Evolutionary conservation across 2,888 invertebrate genomes (phyloP).

Genomic region (Sarcophaga caerulescens): DNA sequence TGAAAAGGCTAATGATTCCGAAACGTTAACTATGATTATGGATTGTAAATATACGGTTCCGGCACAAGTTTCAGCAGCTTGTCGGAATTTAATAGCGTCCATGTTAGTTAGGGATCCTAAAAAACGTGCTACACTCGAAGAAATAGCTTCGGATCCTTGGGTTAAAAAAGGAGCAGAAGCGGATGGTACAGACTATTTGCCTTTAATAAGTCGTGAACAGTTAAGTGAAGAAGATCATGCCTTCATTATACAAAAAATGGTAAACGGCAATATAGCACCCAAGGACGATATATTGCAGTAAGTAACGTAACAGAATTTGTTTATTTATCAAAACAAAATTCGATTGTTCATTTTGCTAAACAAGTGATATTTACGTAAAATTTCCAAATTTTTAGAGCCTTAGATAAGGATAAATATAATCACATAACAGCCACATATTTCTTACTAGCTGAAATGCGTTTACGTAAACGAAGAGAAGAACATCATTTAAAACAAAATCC

Average conservation of each 20-base stretch:
- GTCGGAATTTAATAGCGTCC: constrained; percentile 93
- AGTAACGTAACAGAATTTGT: constrained; percentile 75
- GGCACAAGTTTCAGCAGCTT: constrained; percentile 91
- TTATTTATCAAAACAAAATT: too few relatives aligned
- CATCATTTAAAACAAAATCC: constrained; percentile 81
- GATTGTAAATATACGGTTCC: constrained; percentile 99
- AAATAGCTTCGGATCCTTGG: constrained; percentile 95
- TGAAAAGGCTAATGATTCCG: constrained; percentile 99
- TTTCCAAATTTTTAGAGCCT: constrained; percentile 83
- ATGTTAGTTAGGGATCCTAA: constrained; percentile 98
- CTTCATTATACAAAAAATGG: constrained; percentile 96
- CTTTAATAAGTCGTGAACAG: constrained; percentile 93
- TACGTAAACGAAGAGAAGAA: constrained; percentile 89
- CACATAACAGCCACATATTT: constrained; percentile 99
- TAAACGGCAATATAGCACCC: constrained; percentile 95
- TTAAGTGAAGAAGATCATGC: constrained; percentile 95
- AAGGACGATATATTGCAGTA: constrained; percentile 96
- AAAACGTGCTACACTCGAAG: constrained; percentile 91
- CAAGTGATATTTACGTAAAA: not conserved
- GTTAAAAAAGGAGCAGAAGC: constrained; percentile 81
- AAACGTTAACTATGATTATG: constrained; percentile 99
- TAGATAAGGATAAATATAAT: constrained; percentile 98
- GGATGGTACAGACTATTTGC: constrained; percentile 85
- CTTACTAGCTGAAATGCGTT: constrained; percentile 95
- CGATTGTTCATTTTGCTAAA: not conserved